Base-by-base conservation (phyloP, 35 echinoderm and acorn worm species). In the Ptychodera flava region DNA sequence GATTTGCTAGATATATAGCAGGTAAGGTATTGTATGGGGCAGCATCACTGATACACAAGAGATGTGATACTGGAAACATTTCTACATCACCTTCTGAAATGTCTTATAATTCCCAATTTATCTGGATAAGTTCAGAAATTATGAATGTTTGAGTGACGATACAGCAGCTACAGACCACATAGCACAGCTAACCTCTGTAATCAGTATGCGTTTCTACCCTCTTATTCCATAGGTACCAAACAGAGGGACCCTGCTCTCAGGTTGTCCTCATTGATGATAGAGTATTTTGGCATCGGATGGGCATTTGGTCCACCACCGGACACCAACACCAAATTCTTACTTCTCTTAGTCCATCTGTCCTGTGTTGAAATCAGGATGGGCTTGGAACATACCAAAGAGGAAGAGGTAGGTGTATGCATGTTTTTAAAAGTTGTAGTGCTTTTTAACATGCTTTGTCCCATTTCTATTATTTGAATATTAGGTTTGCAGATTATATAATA, bases 321-420 rank as follows among this genome's bases (percentile, higher is more conserved):
- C 1, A 64, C 45, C 6, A 88, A 97, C 76, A 89, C 85, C 32
- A 97, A 97, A 78, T 92, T 92, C 16, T 87, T 97, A 30, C 82
- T 94, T 0, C 80, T 97, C 0, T 81, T 97, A 6, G 89, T 94
- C 15, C 90, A 97, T 78, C 78, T 97, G 28, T 92, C 90, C 0
- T 91, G 92, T 84, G 88, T 97, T 37, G 95, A 97, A 81, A 86
- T 91, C 0, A 89, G 95, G 33, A 94, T 97, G 95, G 85, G 85
- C 0, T 90, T 97, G 34, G 95, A 97, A 86, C 89, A 91, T 30
- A 89, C 85, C 36, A 30, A 30, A 0, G 84, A 87, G 28, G 85
- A 91, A 79, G 82, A 91, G 90, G 90, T 91, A 76, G 35, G 6
- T 2, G 29, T 31, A 81, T 16, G 29, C 80, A 82, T 30, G 34